Base-by-base conservation (phyloP, 2,888 invertebrate species). In the Pheosia tremula region DNA sequence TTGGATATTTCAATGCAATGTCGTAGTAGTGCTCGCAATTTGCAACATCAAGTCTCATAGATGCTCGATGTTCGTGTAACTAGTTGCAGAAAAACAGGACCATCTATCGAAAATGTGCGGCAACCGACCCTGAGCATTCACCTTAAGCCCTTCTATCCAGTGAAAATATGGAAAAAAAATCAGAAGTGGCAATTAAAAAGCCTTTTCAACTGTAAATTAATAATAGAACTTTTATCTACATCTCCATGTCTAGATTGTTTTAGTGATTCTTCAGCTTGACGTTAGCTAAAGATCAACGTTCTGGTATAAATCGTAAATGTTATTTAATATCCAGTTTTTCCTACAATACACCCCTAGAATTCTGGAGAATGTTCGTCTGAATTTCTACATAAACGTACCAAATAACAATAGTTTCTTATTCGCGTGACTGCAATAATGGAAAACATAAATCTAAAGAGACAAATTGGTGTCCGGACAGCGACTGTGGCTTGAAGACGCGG, bases 361-460 rank as follows among this genome's bases (percentile, higher is more conserved):
- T 6, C 13, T 4, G 38, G n/a, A 13, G 45, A 7, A 45, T 45
- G 45, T 43, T 45, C n/a, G 4, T 43, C 39, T 70, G 61, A 68
- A 63, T 67, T 68, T 74, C 66, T 69, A 71, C 64, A 77, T 78
- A 79, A 81, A 79, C 68, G 74, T 75, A 73, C 69, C 71, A 77
- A 80, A 79, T 75, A 78, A 78, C 77, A 77, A 77, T 80, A 82
- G 79, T 78, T 82, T 79, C 83, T 82, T 80, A 83, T 83, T 80
- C 79, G 72, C 67, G 77, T 80, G 80, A 77, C 80, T 79, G 81
- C 81, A 82, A 83, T 88, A 89, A 90, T 89, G 84, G 87, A 87
- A 84, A 81, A 85, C 87, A 89, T 90, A 89, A 90, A 90, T 90
- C 87, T 87, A 81, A 77, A 81, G 83, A 87, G 89, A 88, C 88